Percentiles rank a stretch among this genome's conserved stretches.
Conservation (phyloP, 2,113 vertebrate species). For the Ginglymostoma cirratum region DNA sequence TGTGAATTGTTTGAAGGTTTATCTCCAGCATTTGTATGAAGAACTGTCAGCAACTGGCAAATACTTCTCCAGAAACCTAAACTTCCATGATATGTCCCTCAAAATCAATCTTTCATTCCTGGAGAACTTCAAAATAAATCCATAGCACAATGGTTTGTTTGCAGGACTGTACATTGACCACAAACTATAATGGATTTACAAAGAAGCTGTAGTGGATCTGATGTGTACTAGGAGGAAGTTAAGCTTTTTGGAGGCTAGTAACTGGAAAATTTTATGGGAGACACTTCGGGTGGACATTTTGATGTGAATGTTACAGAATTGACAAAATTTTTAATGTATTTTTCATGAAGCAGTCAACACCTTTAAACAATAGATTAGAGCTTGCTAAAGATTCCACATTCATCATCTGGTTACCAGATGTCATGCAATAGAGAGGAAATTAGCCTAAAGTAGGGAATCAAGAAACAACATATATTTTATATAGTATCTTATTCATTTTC, state of each 20-base stretch:
- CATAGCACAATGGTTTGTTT: not conserved
- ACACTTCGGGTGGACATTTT: not conserved
- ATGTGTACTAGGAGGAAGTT: not conserved
- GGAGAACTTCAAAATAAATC: not conserved
- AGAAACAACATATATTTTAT: not conserved
- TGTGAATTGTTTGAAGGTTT: not conserved
- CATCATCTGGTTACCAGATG: not conserved
- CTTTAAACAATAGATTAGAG: not conserved
- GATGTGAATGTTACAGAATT: not conserved
- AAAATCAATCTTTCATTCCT: not conserved
- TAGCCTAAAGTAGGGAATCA: not conserved
- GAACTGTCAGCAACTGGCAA: not conserved
- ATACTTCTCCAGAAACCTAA: not conserved
- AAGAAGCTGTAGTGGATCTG: not conserved
- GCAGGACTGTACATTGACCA: not conserved
- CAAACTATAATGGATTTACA: not conserved
- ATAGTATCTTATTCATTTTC: not conserved
- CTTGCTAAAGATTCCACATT: not conserved
- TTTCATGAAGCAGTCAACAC: not conserved
- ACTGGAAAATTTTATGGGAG: not conserved
- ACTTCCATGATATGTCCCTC: not conserved
- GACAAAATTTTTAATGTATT: not conserved
- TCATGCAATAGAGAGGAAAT: not conserved
- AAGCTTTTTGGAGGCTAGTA: not conserved
- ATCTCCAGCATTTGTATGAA: not conserved